A percentile compares a stretch with the other conserved stretches of the same genome.
Evolutionary conservation across 2,797 vertebrate genomes (phyloP).

Genomic region (Trichosurus vulpecula): DNA sequence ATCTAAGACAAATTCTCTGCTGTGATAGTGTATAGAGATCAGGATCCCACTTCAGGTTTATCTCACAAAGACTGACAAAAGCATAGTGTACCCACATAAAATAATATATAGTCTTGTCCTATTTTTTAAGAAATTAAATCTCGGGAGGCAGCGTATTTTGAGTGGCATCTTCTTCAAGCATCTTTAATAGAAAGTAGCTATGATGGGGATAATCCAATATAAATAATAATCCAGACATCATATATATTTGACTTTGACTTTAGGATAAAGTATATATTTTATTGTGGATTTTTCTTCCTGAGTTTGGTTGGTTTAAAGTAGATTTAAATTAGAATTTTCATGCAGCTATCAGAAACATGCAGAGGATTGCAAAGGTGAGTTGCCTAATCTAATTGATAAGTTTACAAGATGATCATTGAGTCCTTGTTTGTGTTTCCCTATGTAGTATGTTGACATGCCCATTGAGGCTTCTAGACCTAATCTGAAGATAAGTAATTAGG

Average conservation of each 20-base stretch:
- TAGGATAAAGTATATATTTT: not conserved
- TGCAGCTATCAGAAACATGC: not conserved
- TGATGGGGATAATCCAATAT: not conserved
- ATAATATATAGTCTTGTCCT: not conserved
- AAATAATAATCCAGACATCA: not conserved
- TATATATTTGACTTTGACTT: not conserved
- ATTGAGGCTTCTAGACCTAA: not conserved
- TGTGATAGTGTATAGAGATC: constrained; percentile 13
- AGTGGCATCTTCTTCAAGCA: not conserved
- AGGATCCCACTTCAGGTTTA: not conserved
- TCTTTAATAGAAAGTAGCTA: not conserved
- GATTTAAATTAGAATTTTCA: not conserved
- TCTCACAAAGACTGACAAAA: not conserved
- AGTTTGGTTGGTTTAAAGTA: not conserved
- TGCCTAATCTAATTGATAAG: not conserved
- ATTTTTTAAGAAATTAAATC: not conserved
- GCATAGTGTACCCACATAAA: not conserved
- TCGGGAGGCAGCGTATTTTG: not conserved
- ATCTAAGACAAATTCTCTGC: constrained; percentile 23
- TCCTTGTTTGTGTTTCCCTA: not conserved
- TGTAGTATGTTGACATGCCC: not conserved
- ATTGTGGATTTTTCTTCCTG: not conserved
- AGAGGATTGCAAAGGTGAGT: not conserved
- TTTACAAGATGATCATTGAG: not conserved
- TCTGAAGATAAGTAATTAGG: not conserved